phyloP scores from a whole-genome alignment of 2,113 vertebrate species.

The Fulmarus glacialis region DNA sequence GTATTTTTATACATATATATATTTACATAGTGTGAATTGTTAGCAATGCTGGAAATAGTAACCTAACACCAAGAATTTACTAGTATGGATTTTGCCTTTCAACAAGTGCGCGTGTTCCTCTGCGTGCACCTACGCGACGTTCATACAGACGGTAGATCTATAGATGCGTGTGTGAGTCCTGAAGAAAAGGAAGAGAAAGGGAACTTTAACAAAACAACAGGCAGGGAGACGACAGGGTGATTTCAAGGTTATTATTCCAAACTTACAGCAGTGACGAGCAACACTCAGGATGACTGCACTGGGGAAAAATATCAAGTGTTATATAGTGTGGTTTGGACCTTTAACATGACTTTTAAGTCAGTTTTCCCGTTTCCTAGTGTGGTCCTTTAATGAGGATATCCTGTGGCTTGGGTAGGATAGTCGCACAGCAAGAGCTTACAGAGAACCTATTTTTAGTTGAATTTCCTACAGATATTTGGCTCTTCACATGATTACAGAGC shows the following conservation, averaged over 20 bases:
- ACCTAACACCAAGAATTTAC: not conserved
- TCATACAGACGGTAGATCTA: not conserved
- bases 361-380: not conserved
- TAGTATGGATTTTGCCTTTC: not conserved
- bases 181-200: not conserved
- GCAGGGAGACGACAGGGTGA: not conserved
- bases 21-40: not conserved
- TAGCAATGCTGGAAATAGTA: not conserved
- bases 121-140: fast-evolving
- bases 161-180: not conserved
- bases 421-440: not conserved
- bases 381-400: not conserved
- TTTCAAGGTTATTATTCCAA: not conserved
- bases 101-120: fast-evolving
- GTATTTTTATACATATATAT: not conserved
- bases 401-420: not conserved
- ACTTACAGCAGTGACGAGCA: not conserved
- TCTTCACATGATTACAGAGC: not conserved
- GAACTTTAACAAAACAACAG: not conserved
- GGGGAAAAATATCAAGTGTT: not conserved
- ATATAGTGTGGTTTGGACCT: not conserved
- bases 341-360: not conserved
- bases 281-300: not conserved
- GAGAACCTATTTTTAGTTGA: not conserved
- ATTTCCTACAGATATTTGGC: not conserved